A percentile compares a stretch with the other conserved stretches of the same genome.
Conservation (phyloP, 2,888 invertebrate species). For the Coelopa pilipes region DNA sequence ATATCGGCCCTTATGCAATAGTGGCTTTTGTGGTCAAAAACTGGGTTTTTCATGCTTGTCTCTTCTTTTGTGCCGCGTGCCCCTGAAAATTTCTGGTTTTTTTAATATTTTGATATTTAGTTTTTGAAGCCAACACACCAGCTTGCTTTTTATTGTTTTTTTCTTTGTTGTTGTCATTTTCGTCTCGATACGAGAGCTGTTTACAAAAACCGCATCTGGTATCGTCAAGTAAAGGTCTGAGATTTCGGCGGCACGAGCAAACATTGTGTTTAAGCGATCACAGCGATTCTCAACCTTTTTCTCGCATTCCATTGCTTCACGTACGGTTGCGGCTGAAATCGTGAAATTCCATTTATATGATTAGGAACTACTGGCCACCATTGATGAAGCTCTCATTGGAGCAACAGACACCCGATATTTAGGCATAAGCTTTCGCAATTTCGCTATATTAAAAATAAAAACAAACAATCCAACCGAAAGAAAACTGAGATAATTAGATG, state of each 20-base stretch:
- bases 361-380: not conserved
- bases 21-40: slow-evolving; percentile 36
- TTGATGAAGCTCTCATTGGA: not conserved
- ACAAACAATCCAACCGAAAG: slow-evolving; percentile 15
- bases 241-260: too few relatives aligned
- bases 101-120: not conserved
- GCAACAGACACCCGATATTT: not conserved
- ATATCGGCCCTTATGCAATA: slow-evolving; percentile 59
- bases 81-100: slow-evolving; percentile 63
- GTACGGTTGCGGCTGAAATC: too few relatives aligned
- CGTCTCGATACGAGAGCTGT: too few relatives aligned
- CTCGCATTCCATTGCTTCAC: too few relatives aligned
- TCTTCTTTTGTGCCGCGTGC: slow-evolving; percentile 47
- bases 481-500: slow-evolving; percentile 32
- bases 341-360: not conserved
- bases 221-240: too few relatives aligned
- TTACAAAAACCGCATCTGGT: too few relatives aligned
- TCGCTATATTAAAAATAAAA: not conserved
- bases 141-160: too few relatives aligned
- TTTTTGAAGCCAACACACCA: too few relatives aligned
- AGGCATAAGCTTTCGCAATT: not conserved
- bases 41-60: slow-evolving; percentile 36
- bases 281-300: too few relatives aligned
- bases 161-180: too few relatives aligned
- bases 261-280: too few relatives aligned